These are phyloP conservation scores for Melitaea athalia DNA, from an alignment of 2,888 invertebrate genomes.

Conservation along the genomic window DNA sequence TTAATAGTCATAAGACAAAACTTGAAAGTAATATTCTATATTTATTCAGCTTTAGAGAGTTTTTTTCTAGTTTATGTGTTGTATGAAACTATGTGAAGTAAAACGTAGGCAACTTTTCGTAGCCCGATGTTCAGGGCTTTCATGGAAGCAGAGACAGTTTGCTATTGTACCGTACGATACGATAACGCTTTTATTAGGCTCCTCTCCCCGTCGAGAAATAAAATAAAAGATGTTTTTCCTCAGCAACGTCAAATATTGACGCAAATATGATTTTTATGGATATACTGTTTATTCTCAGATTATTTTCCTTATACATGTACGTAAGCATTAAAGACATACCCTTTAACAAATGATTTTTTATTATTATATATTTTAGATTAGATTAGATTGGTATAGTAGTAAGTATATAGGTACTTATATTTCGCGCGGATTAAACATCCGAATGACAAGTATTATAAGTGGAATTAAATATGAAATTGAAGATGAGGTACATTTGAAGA, in stretches of 20 bases:
- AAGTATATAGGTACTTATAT: no score
- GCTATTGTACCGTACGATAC: slow-evolving; percentile 69
- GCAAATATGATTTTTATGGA: slow-evolving; percentile 34
- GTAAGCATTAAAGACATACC: no score
- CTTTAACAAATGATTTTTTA: no score
- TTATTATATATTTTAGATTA: no score
- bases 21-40: no score
- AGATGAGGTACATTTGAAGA: no score
- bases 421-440: no score
- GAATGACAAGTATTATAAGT: no score
- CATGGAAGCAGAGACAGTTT: slow-evolving; percentile 72
- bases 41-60: no score
- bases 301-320: background rate
- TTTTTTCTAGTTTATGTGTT: background rate
- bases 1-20: no score
- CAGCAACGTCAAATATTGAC: slow-evolving; percentile 34
- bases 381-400: no score
- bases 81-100: background rate
- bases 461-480: no score
- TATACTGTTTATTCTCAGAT: slow-evolving; percentile 1
- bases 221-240: slow-evolving; percentile 43
- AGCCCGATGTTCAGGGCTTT: slow-evolving; percentile 54
- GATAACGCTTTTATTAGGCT: slow-evolving; percentile 77
- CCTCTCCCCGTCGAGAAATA: slow-evolving; percentile 47
- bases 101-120: slow-evolving; percentile 35